phyloP scores from a whole-genome alignment of 2,888 invertebrate genomes.

The Eupsilia transversa region DNA sequence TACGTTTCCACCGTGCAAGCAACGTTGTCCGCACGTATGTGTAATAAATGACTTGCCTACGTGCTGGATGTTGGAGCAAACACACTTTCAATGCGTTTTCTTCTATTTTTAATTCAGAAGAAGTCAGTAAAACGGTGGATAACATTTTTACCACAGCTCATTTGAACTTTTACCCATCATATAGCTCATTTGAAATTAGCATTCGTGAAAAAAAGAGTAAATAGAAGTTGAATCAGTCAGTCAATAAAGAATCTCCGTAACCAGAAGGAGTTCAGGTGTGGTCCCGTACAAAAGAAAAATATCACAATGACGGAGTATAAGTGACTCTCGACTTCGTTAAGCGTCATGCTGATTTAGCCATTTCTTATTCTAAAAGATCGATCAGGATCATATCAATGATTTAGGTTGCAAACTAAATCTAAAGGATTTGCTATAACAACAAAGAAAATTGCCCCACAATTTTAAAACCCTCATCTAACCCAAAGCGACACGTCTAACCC shows the following conservation, averaged over 20 bases:
- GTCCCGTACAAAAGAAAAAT: not conserved
- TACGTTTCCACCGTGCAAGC: not conserved
- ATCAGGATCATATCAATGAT: not conserved
- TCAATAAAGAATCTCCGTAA: no score
- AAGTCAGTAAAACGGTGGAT: not conserved
- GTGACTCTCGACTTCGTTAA: not conserved
- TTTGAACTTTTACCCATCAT: no score
- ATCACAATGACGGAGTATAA: not conserved
- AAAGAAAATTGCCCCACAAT: not conserved
- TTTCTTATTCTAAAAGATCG: not conserved
- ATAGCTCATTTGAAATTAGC: no score
- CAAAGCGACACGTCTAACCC: constrained; percentile 15
- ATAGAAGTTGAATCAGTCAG: no score
- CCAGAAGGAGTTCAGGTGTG: not conserved
- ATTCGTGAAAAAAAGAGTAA: no score
- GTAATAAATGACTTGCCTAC: constrained; percentile 23
- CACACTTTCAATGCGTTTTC: not conserved
- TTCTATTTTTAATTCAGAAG: not conserved
- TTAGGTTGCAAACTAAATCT: not conserved
- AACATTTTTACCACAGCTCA: no score
- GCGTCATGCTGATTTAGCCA: no score
- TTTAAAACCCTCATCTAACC: constrained; percentile 25
- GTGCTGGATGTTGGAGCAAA: constrained; percentile 7
- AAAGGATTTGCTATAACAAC: not conserved
- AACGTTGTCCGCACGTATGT: constrained; percentile 11